phyloP scores from a whole-genome alignment of 1,140 invertebrate species.

The Drosophila arawakana region DNA sequence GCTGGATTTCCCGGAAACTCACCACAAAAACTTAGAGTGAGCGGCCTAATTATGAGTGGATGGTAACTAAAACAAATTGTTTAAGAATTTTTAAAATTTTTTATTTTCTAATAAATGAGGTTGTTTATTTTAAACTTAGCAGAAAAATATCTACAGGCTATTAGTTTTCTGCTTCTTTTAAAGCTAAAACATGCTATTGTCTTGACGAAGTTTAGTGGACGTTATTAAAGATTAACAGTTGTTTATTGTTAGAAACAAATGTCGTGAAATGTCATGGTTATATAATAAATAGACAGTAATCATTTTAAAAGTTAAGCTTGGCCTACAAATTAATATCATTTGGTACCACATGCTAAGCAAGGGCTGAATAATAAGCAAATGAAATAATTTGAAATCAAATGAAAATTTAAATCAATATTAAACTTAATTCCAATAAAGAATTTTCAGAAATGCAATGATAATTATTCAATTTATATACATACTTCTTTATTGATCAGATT shows the following conservation, averaged over 20 bases:
- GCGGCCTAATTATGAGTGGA: conserved; percentile 14
- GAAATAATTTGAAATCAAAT: not conserved
- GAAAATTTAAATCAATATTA: not conserved
- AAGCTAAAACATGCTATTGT: not conserved
- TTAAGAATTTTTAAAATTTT: not conserved
- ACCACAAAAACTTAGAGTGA: conserved; percentile 29
- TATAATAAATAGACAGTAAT: not conserved
- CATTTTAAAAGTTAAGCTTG: too few species aligned
- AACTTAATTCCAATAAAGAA: not conserved
- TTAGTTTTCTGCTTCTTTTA: not conserved
- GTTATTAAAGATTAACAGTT: not conserved
- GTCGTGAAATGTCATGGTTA: not conserved
- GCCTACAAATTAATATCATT: too few species aligned
- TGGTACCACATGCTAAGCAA: too few species aligned
- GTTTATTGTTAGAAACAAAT: not conserved
- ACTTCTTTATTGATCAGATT: conserved; percentile 31
- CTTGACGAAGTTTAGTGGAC: not conserved
- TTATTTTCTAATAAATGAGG: too few species aligned
- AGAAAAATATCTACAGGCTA: not conserved
- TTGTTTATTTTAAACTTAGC: not conserved
- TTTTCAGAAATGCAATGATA: not conserved
- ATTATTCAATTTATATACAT: conserved; percentile 4
- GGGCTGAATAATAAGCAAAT: not conserved
- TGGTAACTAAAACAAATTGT: not conserved
- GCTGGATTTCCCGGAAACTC: conserved; percentile 22